Evolutionary conservation across 2,113 vertebrate species (phyloP), one percentile per base, ranked within the genome.

Genomic region (Chloroceryle aenea): DNA sequence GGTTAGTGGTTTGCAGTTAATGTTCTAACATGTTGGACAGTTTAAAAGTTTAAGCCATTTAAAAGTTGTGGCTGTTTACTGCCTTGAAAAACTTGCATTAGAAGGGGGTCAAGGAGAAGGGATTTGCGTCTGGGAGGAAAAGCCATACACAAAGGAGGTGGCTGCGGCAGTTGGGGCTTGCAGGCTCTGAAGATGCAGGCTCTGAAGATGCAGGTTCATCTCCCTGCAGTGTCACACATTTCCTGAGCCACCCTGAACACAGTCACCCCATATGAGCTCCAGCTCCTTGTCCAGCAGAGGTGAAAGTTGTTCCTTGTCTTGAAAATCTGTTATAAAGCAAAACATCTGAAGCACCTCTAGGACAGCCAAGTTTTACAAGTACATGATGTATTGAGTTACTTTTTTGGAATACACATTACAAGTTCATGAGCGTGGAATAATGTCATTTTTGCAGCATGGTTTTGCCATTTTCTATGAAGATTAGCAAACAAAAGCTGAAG

Each of bases 211-310:
- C 32, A n/a, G 38, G 20, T 58, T 47, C 38, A 4, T 38, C 17
- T 42, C 40, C 30, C 20, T 16, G 40, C 0, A 4, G 25, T 27
- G n/a, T 9, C n/a, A 21, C 11, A 6, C 1, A 0, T 52, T 38
- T 47, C 16, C 42, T 38, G 26, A 45, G 42, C 10, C 50, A 50
- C 40, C 34, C 6, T 29, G 29, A 45, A 22, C 19, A 50, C 0
- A 2, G 15, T 52, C 61, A 19, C 10, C 21, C 43, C 7, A 40
- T 32, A 21, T 2, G 1, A 69, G 34, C 32, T 43, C 38, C 72
- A 47, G 4, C 21, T 62, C 30, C 21, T 29, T 36, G 36, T 12
- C 40, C 17, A 10, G 8, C 2, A 4, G 19, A 36, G 34, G 8
- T 30, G 15, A 29, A 58, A 81, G 40, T 22, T 45, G 6, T 38